A percentile compares a stretch with the other conserved stretches of the same genome.
Conservation (phyloP, 2,113 vertebrate genomes). For the Mus spicilegus region DNA sequence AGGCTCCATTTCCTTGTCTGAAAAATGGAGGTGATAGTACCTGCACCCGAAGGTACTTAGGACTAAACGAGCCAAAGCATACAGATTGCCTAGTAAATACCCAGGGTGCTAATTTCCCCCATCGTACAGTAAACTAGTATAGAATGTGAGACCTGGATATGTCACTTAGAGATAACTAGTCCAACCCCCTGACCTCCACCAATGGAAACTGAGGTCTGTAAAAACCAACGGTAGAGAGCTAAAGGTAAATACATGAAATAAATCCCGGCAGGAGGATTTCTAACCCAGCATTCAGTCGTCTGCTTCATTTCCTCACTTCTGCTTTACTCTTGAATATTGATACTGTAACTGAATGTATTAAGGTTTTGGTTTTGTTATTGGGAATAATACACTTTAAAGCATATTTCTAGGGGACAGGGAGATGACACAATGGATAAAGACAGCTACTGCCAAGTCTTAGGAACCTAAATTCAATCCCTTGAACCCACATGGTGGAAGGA, state of each 20-base stretch:
- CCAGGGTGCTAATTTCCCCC: neutral
- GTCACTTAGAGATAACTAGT: neutral
- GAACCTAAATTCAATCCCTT: neutral
- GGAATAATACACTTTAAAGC: neutral
- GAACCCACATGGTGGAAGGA: neutral
- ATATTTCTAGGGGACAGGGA: neutral
- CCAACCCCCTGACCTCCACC: neutral
- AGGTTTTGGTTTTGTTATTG: neutral
- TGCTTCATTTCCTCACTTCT: neutral
- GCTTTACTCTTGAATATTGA: neutral
- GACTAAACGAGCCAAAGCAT: neutral
- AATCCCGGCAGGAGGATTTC: neutral
- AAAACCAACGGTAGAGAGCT: neutral
- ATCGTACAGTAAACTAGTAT: neutral
- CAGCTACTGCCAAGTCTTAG: neutral
- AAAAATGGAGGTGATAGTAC: constrained; percentile 3
- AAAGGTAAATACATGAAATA: neutral
- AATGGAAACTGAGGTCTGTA: neutral
- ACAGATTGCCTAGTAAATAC: constrained; percentile 4
- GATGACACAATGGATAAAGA: neutral
- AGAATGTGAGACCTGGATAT: constrained; percentile 11
- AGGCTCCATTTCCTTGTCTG: neutral
- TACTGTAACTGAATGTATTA: neutral
- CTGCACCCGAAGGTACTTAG: neutral
- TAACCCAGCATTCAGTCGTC: neutral